Conservation (phyloP, 1,140 invertebrate genomes). For the Spodoptera frugiperda region DNA sequence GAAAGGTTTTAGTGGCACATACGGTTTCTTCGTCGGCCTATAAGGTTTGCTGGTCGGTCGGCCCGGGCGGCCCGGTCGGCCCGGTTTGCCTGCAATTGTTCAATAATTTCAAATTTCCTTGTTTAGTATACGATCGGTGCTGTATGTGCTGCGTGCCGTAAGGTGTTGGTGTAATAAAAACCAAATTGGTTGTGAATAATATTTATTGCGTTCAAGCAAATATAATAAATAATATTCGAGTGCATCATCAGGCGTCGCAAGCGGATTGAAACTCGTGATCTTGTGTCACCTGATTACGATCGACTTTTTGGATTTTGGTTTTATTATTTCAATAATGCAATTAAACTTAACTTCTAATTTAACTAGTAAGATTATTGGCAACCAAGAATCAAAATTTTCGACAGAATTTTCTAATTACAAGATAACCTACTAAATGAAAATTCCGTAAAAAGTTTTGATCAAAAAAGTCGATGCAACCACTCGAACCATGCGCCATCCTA, state of each 20-base stretch:
- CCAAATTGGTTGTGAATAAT: constrained; percentile 81
- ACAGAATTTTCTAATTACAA: constrained; percentile 11
- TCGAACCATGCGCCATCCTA: constrained; percentile 5
- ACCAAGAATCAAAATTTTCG: constrained; percentile 30
- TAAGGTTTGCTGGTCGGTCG: constrained; percentile 77
- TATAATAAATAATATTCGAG: constrained; percentile 66
- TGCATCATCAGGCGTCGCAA: constrained; percentile 64
- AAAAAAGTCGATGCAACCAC: constrained; percentile 29
- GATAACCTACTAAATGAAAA: constrained; percentile 1
- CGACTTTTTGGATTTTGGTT: constrained; percentile 32
- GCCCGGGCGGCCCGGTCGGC: constrained; percentile 76
- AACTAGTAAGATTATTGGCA: constrained; percentile 1
- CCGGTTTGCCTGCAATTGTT: constrained; percentile 82
- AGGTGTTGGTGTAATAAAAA: constrained; percentile 85
- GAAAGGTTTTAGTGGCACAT: constrained; percentile 79
- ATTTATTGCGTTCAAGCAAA: constrained; percentile 83
- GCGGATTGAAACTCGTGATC: constrained; percentile 77
- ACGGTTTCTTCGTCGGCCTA: constrained; percentile 81
- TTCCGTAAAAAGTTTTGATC: constrained; percentile 35
- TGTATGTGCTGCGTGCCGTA: constrained; percentile 73
- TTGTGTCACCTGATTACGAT: constrained; percentile 58
- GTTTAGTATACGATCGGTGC: constrained; percentile 61
- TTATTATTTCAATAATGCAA: constrained; percentile 12
- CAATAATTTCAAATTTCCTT: constrained; percentile 75
- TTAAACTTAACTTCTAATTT: constrained; percentile 48